phyloP scores from a whole-genome alignment of 2,113 vertebrate species.

The Aldabrachelys gigantea region DNA sequence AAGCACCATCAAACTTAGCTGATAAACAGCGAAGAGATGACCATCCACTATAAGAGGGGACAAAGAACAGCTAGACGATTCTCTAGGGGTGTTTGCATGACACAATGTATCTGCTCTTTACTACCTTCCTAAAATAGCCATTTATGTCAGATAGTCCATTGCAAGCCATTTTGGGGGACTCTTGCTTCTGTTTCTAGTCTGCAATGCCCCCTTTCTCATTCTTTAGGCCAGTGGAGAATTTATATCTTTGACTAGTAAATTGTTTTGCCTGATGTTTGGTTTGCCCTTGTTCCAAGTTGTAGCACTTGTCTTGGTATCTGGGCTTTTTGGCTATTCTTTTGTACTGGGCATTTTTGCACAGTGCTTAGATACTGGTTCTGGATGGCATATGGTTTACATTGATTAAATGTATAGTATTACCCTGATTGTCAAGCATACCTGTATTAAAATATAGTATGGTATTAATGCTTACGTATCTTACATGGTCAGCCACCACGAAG shows the following conservation, averaged over 20 bases:
- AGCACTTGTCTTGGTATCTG: neutral
- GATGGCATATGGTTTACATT: too few species aligned
- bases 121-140: neutral
- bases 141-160: neutral
- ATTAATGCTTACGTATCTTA: neutral
- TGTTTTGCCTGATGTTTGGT: neutral
- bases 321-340: neutral
- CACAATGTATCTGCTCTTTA: neutral
- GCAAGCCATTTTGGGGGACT: neutral
- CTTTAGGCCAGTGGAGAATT: neutral
- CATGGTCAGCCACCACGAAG: neutral
- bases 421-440: too few species aligned
- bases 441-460: neutral
- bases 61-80: neutral
- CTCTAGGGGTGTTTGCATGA: accelerated
- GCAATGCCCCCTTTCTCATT: neutral
- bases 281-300: neutral
- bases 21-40: conserved; percentile 9
- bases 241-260: neutral
- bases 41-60: conserved; percentile 19
- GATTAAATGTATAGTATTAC: too few species aligned
- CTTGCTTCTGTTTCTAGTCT: neutral
- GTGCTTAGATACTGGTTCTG: neutral
- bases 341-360: neutral
- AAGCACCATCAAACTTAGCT: conserved; percentile 30